Conservation (phyloP, 1,140 invertebrate species). For the Danaus melanippus region DNA sequence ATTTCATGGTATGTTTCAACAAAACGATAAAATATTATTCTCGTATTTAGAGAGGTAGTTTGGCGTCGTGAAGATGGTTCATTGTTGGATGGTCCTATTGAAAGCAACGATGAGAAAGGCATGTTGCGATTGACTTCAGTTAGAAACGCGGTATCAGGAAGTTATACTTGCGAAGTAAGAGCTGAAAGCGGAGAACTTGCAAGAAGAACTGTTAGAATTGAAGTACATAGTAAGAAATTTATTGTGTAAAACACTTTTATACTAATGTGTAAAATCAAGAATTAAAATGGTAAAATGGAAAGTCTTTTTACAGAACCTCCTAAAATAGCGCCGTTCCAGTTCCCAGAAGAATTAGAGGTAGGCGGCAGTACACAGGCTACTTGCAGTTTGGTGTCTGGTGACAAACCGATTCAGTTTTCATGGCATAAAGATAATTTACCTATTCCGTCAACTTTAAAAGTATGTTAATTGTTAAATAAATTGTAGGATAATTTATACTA, state of each 20-base stretch:
- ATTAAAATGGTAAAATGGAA: conserved; percentile 2
- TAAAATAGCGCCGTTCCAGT: conserved; percentile 59
- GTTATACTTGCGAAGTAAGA: conserved; percentile 61
- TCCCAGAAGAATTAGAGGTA: conserved; percentile 64
- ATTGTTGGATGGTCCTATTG: conserved; percentile 39
- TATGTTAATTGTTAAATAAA: conserved; percentile 18
- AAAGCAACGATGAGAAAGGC: conserved; percentile 48
- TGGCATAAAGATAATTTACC: conserved; percentile 66
- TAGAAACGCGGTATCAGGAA: conserved; percentile 43
- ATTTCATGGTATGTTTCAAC: background rate
- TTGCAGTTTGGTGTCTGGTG: conserved; percentile 62
- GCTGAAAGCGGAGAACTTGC: conserved; percentile 61
- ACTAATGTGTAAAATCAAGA: too few relatives aligned
- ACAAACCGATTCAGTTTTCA: conserved; percentile 64
- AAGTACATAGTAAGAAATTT: conserved; percentile 61
- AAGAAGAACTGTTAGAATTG: conserved; percentile 54
- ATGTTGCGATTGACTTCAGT: conserved; percentile 46
- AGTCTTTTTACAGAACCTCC: conserved; percentile 45
- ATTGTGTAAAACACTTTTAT: background rate
- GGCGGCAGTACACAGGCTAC: conserved; percentile 65
- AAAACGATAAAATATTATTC: conserved; percentile 5
- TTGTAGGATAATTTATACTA: too few relatives aligned
- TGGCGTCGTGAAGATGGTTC: conserved; percentile 59
- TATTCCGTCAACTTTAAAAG: conserved; percentile 55
- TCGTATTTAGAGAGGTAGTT: conserved; percentile 51